Evolutionary conservation across 2,113 vertebrate species (phyloP).

Genomic region (Tetrax tetrax): DNA sequence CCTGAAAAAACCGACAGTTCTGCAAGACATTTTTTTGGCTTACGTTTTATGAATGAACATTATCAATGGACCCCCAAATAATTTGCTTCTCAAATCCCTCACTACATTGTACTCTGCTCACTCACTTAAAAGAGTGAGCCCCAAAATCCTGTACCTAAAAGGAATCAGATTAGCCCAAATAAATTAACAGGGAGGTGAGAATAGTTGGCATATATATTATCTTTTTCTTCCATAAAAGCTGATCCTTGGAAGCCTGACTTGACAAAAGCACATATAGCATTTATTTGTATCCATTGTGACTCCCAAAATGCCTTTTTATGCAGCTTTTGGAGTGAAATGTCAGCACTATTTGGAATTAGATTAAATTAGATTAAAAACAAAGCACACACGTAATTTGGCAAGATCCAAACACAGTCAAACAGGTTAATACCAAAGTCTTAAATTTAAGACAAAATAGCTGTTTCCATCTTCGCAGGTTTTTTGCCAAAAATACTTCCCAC

Average conservation of each 20-base stretch:
- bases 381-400: not conserved
- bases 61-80: not conserved
- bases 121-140: not conserved
- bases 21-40: not conserved
- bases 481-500: not conserved
- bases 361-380: not conserved
- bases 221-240: not conserved
- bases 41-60: not conserved
- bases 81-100: not conserved
- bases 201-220: not conserved
- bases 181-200: not conserved
- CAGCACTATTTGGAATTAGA: not conserved
- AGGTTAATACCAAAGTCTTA: not conserved
- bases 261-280: not conserved
- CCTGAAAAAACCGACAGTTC: not conserved
- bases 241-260: not conserved
- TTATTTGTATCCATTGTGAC: not conserved
- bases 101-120: not conserved
- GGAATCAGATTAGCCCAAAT: not conserved
- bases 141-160: not conserved
- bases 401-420: not conserved
- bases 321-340: not conserved
- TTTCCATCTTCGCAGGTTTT: not conserved
- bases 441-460: not conserved
- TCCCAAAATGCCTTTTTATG: not conserved